Percentiles rank a stretch among this genome's conserved stretches.
Evolutionary conservation across 2,888 invertebrate species (phyloP).

Genomic region (Limnephilus marmoratus): DNA sequence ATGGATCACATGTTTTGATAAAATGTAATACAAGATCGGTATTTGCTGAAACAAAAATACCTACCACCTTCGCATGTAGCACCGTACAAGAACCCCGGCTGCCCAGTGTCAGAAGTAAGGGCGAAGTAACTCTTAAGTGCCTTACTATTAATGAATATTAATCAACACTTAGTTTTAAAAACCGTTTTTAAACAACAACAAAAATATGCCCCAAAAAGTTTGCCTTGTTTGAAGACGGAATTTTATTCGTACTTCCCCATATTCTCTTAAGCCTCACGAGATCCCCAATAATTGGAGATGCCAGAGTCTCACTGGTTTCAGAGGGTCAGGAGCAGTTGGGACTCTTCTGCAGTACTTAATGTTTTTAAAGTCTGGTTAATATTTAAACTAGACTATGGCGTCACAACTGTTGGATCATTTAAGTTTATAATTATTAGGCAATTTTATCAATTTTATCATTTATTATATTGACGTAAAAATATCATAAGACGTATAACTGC

Average conservation of each 20-base stretch:
- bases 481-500: background rate
- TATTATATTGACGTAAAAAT: background rate
- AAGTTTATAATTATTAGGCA: background rate
- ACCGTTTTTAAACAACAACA: no score
- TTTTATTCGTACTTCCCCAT: no score
- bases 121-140: no score
- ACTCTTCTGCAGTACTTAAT: no score
- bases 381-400: background rate
- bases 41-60: background rate
- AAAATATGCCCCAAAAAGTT: no score
- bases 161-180: no score
- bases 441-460: background rate
- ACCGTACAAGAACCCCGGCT: background rate
- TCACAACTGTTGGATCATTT: background rate
- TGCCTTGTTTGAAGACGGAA: no score
- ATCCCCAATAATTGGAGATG: no score
- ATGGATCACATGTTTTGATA: background rate
- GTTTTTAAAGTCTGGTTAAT: background rate
- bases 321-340: no score
- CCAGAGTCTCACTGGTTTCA: no score
- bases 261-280: no score
- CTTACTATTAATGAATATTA: no score
- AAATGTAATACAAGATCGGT: background rate
- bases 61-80: background rate
- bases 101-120: background rate